phyloP scores from a whole-genome alignment of 2,888 invertebrate genomes.

The Globia sparganii region DNA sequence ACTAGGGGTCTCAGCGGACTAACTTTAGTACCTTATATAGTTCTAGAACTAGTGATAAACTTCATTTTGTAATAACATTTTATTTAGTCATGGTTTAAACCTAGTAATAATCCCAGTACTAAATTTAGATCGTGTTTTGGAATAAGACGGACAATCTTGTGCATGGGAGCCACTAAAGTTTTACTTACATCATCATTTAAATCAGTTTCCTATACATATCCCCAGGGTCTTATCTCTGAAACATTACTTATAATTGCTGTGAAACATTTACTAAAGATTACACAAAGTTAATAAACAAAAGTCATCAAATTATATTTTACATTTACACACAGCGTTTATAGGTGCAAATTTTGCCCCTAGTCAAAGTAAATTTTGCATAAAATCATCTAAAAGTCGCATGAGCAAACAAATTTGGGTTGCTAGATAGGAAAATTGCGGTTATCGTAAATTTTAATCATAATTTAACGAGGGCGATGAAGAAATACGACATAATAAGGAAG shows the following conservation, averaged over 20 bases:
- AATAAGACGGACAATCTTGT: too few relatives aligned
- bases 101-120: too few relatives aligned
- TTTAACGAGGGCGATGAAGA: slow-evolving; percentile 76
- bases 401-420: slow-evolving; percentile 71
- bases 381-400: slow-evolving; percentile 57
- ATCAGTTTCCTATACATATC: not conserved
- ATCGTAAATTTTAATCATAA: slow-evolving; percentile 84
- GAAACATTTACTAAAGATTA: slow-evolving; percentile 34
- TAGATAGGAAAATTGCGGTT: slow-evolving; percentile 63
- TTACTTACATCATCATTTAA: not conserved
- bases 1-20: too few relatives aligned
- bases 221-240: not conserved
- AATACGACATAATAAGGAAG: slow-evolving; percentile 74
- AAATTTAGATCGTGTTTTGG: too few relatives aligned
- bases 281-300: slow-evolving; percentile 42
- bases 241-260: slow-evolving; percentile 29
- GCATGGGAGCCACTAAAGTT: not conserved
- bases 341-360: slow-evolving; percentile 60
- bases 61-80: too few relatives aligned
- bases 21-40: too few relatives aligned
- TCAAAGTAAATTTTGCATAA: slow-evolving; percentile 67
- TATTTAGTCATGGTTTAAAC: too few relatives aligned
- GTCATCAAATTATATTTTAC: slow-evolving; percentile 55
- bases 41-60: too few relatives aligned
- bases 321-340: slow-evolving; percentile 44